A percentile compares a stretch with the other conserved stretches of the same genome.
Conservation (phyloP, 53 echinoderm and acorn worm species). For the Zoroaster sp. region DNA sequence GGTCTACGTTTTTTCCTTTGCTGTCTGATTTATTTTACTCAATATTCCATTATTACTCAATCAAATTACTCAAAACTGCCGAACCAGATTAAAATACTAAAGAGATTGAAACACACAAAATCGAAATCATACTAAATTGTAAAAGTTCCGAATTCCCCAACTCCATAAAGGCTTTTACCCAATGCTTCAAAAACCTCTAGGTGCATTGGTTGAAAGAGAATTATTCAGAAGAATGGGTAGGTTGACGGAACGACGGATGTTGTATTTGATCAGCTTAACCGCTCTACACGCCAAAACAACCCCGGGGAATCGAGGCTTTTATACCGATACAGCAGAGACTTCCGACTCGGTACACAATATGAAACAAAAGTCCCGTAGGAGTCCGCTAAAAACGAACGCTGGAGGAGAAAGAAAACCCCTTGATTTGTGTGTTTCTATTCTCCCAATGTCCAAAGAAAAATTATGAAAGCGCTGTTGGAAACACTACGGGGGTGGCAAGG, state of each 20-base stretch:
- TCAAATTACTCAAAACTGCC: too few relatives aligned
- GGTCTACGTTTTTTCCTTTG: too few relatives aligned
- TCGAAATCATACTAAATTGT: background rate
- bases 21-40: too few relatives aligned
- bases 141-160: background rate
- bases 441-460: background rate
- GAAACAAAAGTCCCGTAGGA: background rate
- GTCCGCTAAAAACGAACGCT: background rate
- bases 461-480: background rate
- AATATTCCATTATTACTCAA: too few relatives aligned
- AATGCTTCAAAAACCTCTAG: background rate
- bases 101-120: too few relatives aligned
- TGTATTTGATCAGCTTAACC: slow-evolving; percentile 25
- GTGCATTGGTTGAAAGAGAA: background rate
- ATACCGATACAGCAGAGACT: background rate
- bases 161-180: background rate
- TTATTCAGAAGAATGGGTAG: background rate
- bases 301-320: slow-evolving; percentile 1
- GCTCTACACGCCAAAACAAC: background rate
- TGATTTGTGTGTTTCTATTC: background rate
- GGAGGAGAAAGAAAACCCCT: background rate
- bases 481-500: background rate
- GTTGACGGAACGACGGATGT: slow-evolving; percentile 8
- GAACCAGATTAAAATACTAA: too few relatives aligned
- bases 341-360: slow-evolving; percentile 16